Base-by-base conservation (phyloP, 2,113 vertebrate species). In the Pleuronectes platessa region DNA sequence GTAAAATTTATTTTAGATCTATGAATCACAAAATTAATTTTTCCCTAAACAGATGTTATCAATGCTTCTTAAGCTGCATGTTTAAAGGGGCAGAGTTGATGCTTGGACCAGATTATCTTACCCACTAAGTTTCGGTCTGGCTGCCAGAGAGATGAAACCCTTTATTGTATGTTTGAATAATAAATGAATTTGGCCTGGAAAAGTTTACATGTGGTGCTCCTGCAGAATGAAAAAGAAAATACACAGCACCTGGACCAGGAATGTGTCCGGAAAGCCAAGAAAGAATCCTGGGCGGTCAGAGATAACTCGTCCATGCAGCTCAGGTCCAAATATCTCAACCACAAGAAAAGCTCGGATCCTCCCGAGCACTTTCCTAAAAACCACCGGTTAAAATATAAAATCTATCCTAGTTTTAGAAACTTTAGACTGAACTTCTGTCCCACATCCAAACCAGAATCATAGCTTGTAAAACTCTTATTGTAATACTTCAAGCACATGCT, bases 141-240 rank as follows among this genome's bases (percentile, higher is more conserved):
- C 67, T 58, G 40, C 76, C 68, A 49, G 82, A 80, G 53, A 87
- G 86, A 79, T 78, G 60, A 92, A 92, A 89, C 63, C 23, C 37
- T 92, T 80, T 88, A 15, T 81, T 67, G 88, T 35, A 88, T 90
- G 80, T 84, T 85, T 90, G 61, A 71, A 53, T 88, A 87, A 90
- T 79, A 82, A 88, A 77, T 88, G 55, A 71, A 77, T 60, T 66
- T 72, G 42, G 77, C 80, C 78, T 86, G 70, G 64, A 88, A 84
- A 78, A 49, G 76, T 93, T 79, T 84, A 88, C 77, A 82, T 76
- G 20, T 17, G 89, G 66, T 86, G 82, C 82, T 91, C 90, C 71
- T 76, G 74, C 79, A 90, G 81, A 65, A 37, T 86, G 69, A 61
- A 94, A 94, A 95, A 85, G 74, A 93, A 96, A 95, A 95, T 92